A percentile compares a stretch with the other conserved stretches of the same genome.
Conservation (phyloP, 2,113 vertebrate species). For the Himantopus leucocephalus region DNA sequence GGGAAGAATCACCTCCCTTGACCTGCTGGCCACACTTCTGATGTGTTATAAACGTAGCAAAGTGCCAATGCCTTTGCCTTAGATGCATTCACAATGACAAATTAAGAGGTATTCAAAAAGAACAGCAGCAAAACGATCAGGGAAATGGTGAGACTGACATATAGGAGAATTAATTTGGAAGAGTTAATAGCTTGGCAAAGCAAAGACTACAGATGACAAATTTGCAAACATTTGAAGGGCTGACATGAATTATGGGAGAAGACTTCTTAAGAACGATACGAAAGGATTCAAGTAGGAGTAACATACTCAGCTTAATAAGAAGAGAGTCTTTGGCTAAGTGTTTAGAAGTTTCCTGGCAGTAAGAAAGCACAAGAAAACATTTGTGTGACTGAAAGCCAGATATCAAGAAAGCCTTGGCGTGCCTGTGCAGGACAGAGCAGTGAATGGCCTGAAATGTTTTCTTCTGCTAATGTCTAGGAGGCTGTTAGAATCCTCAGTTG, state of each 20-base stretch:
- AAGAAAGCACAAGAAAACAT: neutral
- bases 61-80: neutral
- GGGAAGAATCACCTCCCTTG: too few species aligned
- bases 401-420: neutral
- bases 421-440: neutral
- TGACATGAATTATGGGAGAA: constrained; percentile 35
- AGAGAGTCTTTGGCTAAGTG: neutral
- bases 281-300: constrained; percentile 29
- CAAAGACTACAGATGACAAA: constrained; percentile 16
- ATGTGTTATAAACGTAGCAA: neutral
- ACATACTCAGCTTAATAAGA: neutral
- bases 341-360: neutral
- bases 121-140: neutral
- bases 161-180: constrained; percentile 11
- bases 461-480: neutral
- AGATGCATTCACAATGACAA: neutral
- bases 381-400: neutral
- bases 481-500: neutral
- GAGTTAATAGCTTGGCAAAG: constrained; percentile 36
- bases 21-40: too few species aligned
- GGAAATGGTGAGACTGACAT: neutral
- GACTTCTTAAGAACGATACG: neutral
- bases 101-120: neutral
- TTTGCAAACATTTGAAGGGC: constrained; percentile 52
- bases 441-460: neutral